phyloP scores from a whole-genome alignment of 2,888 invertebrate species.

The Creontiades dilutus region DNA sequence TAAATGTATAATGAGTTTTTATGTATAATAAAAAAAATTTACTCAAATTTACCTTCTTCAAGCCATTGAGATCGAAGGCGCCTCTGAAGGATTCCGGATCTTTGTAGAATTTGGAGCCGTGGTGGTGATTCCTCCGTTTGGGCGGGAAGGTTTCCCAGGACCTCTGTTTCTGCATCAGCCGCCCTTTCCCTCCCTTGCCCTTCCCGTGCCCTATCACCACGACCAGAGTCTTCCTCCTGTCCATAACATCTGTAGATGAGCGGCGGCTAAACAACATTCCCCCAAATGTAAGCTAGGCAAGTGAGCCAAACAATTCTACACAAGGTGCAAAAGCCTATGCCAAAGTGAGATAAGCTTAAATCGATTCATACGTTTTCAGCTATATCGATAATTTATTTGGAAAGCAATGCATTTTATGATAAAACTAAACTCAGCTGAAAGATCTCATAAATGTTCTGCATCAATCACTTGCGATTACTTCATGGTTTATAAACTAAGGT shows the following conservation, averaged over 20 bases:
- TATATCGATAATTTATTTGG: neutral
- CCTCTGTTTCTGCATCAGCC: constrained; percentile 82
- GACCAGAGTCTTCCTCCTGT: constrained; percentile 80
- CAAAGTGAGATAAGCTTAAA: neutral
- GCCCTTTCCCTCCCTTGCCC: constrained; percentile 75
- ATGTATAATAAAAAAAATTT: too few species aligned
- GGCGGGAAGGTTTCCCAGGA: constrained; percentile 84
- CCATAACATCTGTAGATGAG: constrained; percentile 76
- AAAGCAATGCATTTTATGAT: too few species aligned
- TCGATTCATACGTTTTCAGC: neutral
- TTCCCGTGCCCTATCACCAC: constrained; percentile 78
- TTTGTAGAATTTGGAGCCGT: constrained; percentile 76
- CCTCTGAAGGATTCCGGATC: constrained; percentile 77
- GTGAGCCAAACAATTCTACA: constrained; percentile 47
- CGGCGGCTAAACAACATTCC: constrained; percentile 74
- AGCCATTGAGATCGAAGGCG: constrained; percentile 77
- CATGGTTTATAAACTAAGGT: too few species aligned
- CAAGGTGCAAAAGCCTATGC: constrained; percentile 44
- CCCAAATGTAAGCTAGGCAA: constrained; percentile 66
- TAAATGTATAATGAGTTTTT: neutral
- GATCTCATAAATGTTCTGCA: too few species aligned
- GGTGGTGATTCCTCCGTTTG: constrained; percentile 77
- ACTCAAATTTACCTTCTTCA: constrained; percentile 79
- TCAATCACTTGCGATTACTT: too few species aligned
- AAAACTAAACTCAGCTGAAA: too few species aligned